Evolutionary conservation across 2,888 invertebrate genomes (phyloP).

Genomic region (Cetonia aurata): DNA sequence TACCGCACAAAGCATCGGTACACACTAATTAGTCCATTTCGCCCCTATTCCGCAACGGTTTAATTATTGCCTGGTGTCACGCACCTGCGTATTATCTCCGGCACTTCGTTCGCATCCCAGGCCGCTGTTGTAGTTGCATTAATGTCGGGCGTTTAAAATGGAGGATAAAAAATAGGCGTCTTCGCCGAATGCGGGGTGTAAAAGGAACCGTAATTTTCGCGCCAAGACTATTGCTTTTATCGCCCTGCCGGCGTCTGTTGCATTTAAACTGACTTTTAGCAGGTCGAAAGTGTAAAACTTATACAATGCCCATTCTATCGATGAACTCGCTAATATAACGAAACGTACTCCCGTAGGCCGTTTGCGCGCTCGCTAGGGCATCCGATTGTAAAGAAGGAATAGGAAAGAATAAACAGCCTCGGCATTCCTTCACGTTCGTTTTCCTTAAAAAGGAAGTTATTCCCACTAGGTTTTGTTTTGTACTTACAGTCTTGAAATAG

Average conservation of each 20-base stretch:
- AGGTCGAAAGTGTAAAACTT: slow-evolving; percentile 20
- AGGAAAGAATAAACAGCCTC: background rate
- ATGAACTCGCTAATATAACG: slow-evolving; percentile 20
- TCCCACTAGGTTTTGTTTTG: background rate
- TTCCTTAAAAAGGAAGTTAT: background rate
- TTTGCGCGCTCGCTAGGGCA: slow-evolving; percentile 1
- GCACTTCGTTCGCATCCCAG: background rate
- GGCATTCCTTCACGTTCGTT: slow-evolving; percentile 13
- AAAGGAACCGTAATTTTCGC: slow-evolving; percentile 11
- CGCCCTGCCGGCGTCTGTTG: slow-evolving; percentile 15
- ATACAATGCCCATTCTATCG: slow-evolving; percentile 4
- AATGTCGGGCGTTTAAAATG: slow-evolving; percentile 5
- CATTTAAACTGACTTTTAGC: slow-evolving; percentile 27
- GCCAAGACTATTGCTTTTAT: slow-evolving; percentile 15
- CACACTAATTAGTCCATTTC: slow-evolving; percentile 32
- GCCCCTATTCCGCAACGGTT: slow-evolving; percentile 4
- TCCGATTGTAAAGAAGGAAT: background rate
- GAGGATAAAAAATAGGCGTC: slow-evolving; percentile 5
- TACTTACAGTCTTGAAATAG: too few species aligned
- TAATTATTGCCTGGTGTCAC: slow-evolving; percentile 17
- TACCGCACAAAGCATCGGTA: slow-evolving; percentile 21
- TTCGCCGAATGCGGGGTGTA: background rate
- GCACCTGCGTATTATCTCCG: slow-evolving; percentile 30
- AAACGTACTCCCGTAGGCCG: background rate
- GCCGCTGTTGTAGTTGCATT: background rate